These are phyloP conservation scores for Cryptoblepharus egeriae DNA, from an alignment of 2,797 vertebrate species.

Conservation along the genomic window DNA sequence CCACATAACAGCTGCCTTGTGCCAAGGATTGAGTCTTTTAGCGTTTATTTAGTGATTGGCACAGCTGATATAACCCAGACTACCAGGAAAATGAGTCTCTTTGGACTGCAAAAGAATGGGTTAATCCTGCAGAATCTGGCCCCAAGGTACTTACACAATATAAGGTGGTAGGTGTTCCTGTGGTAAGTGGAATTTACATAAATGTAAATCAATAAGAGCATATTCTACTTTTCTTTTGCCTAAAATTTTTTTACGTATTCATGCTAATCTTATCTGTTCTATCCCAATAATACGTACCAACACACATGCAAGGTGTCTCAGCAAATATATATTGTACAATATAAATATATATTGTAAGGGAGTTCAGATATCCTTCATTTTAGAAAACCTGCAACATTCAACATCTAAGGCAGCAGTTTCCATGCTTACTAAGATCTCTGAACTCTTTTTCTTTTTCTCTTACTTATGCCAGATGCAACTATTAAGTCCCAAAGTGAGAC, in stretches of 20 bases:
- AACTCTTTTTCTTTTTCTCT: too few relatives aligned
- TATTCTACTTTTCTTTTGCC: background rate
- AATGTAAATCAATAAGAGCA: background rate
- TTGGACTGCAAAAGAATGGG: background rate
- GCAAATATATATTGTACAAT: too few relatives aligned
- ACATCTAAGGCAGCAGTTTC: too few relatives aligned
- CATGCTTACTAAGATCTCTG: too few relatives aligned
- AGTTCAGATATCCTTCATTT: too few relatives aligned
- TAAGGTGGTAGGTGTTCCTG: background rate
- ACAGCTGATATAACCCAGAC: background rate
- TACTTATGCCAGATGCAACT: too few relatives aligned
- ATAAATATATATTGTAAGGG: too few relatives aligned
- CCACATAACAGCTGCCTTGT: constrained; percentile 23
- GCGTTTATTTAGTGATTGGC: background rate
- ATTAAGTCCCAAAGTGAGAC: too few relatives aligned
- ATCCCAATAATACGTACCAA: background rate
- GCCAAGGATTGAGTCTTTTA: background rate
- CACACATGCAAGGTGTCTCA: too few relatives aligned
- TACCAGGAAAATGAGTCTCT: background rate
- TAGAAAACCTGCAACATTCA: too few relatives aligned
- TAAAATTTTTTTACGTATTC: background rate
- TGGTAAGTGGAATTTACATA: background rate
- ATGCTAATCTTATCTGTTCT: background rate
- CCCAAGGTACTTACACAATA: background rate
- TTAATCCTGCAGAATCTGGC: background rate